A percentile compares a stretch with the other conserved stretches of the same genome.
Conservation (phyloP, 2,113 vertebrate genomes). For the Albula glossodonta region DNA sequence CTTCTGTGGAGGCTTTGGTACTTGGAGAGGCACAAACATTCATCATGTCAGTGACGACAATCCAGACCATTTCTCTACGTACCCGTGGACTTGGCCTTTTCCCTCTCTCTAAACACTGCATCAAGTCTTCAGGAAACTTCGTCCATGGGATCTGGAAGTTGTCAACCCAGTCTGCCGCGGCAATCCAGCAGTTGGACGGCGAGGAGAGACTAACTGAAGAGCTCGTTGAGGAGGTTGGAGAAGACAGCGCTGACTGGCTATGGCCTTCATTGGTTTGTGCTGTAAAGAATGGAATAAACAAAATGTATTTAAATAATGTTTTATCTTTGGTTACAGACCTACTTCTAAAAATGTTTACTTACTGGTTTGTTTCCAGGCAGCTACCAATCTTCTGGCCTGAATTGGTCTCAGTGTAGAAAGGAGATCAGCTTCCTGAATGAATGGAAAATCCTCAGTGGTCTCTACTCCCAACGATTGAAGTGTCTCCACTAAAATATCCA, state of each 20-base stretch:
- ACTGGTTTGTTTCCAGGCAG: background rate
- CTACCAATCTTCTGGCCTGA: slow-evolving; percentile 5
- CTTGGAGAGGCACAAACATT: slow-evolving; percentile 27
- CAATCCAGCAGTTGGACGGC: slow-evolving; percentile 8
- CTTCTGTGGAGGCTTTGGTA: slow-evolving; percentile 23
- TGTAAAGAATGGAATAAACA: background rate
- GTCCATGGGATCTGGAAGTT: slow-evolving; percentile 31
- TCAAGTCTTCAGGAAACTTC: slow-evolving; percentile 26
- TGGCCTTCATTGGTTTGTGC: slow-evolving; percentile 5
- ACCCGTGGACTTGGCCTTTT: background rate
- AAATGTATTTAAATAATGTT: no score
- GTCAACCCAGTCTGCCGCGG: slow-evolving; percentile 23
- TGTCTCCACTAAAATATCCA: background rate
- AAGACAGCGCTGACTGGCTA: slow-evolving; percentile 18
- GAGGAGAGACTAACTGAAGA: slow-evolving; percentile 17
- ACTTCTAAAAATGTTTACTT: no score
- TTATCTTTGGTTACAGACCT: no score
- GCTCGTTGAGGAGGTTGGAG: slow-evolving; percentile 29
- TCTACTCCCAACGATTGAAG: slow-evolving; percentile 5
- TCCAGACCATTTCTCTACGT: background rate
- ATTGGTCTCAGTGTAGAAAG: background rate
- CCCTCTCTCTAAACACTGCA: slow-evolving; percentile 27
- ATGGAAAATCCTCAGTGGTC: slow-evolving; percentile 12
- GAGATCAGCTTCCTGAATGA: slow-evolving; percentile 7
- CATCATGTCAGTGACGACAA: slow-evolving; percentile 22